Evolutionary conservation across 2,797 vertebrate species (phyloP), one percentile per base, ranked within the genome.

Genomic region (Neosilurus hyrtlii): DNA sequence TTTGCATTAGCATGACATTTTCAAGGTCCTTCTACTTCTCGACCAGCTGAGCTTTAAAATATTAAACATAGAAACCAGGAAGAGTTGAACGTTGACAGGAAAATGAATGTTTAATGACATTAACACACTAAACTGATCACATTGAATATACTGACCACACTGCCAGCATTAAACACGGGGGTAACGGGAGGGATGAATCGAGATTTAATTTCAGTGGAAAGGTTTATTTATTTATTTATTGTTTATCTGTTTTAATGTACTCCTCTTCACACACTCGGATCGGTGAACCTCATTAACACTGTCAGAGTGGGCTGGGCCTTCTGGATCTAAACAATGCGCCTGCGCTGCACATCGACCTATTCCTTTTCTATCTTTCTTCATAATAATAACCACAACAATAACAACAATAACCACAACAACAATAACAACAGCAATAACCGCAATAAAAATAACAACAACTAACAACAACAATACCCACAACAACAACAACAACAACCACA

Each of bases 1-100:
- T 51, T 37, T 63, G 59, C 75, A 77, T 63, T 63, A 77, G 37
- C 59, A 26, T 62, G 57, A 77, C 12, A 16, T 77, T 76, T 43
- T n/a, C 20, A 61, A 49, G 11, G 1, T 77, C 22, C 57, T 62
- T 63, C 8, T 77, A 10, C 37, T 77, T 77, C 30, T n/a, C 1
- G 7, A 77, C 30, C 10, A 37, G 1, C 56, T n/a, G 3, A 43
- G 37, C 37, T 16, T 76, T 77, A 63, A 77, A 77, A 63, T 16
- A 77, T 77, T 77, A 61, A 62, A 76, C 54, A 77, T 4, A 43
- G 51, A n/a, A 16, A 63, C 16, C 15, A 63, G 57, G 22, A 9
- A 9, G 22, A 62, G 73, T 61, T 57, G 57, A 77, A 24, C n/a
- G 12, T 24, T 24, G 9, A 74, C 71, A 57, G 52, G 14, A 57